phyloP scores from a whole-genome alignment of 1,140 invertebrate genomes.

The Drosophila quadrilineata region DNA sequence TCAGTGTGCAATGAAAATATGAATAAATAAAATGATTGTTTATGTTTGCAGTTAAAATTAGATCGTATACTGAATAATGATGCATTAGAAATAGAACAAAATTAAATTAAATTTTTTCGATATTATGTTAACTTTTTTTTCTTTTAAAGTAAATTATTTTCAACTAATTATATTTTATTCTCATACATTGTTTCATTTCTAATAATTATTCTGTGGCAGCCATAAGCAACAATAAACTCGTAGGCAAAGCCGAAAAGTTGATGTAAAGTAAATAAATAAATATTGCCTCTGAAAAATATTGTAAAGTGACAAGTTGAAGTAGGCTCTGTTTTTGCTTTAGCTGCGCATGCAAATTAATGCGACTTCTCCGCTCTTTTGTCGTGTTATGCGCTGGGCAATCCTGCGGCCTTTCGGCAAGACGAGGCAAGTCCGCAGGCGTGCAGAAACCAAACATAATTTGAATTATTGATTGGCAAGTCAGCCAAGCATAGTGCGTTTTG shows the following conservation, averaged over 20 bases:
- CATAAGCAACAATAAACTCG: neutral
- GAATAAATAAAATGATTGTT: neutral
- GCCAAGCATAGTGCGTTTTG: slow-evolving; percentile 40
- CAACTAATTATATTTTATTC: neutral
- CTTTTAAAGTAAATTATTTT: neutral
- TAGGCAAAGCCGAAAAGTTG: neutral
- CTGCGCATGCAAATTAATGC: slow-evolving; percentile 41
- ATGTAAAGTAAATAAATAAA: slow-evolving; percentile 27
- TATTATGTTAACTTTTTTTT: too few relatives aligned
- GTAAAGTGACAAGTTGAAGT: slow-evolving; percentile 37
- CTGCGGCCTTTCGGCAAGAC: too few relatives aligned
- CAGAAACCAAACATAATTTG: slow-evolving; percentile 61
- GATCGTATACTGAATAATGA: too few relatives aligned
- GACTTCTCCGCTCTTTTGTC: slow-evolving; percentile 1
- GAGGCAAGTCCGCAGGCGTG: neutral
- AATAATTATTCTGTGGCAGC: neutral
- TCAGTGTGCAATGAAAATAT: neutral
- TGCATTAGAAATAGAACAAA: too few relatives aligned
- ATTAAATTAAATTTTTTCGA: too few relatives aligned
- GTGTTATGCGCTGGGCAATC: too few relatives aligned
- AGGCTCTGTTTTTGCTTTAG: slow-evolving; percentile 27
- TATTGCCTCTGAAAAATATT: slow-evolving; percentile 17
- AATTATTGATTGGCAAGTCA: slow-evolving; percentile 70
- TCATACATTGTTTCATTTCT: too few relatives aligned
- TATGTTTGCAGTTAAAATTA: neutral